Percentiles rank a stretch among this genome's conserved stretches.
Evolutionary conservation across 1,140 invertebrate species (phyloP).

Genomic region (Bombus balteatus): DNA sequence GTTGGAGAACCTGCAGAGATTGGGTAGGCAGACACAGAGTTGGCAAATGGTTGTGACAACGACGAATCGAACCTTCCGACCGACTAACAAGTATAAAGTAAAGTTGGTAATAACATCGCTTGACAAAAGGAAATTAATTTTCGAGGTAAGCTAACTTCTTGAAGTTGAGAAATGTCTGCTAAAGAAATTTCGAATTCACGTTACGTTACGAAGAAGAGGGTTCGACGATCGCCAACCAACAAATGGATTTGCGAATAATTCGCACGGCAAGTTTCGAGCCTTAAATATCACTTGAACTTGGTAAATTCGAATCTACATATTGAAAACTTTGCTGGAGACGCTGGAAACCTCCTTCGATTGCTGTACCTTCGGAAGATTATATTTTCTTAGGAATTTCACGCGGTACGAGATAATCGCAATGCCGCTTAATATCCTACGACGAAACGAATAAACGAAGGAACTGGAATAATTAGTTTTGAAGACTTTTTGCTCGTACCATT

Average conservation of each 20-base stretch:
- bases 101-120: background rate
- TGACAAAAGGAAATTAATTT: constrained; percentile 18
- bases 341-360: background rate
- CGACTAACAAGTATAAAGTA: background rate
- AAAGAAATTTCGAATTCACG: constrained; percentile 20
- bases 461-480: constrained; percentile 6
- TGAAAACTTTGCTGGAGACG: background rate
- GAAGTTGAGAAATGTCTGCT: background rate
- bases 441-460: background rate
- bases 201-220: background rate
- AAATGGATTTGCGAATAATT: constrained; percentile 26
- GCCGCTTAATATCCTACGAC: background rate
- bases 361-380: background rate
- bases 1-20: constrained; percentile 1
- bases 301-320: constrained; percentile 21
- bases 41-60: constrained; percentile 49
- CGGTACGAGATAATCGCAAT: background rate
- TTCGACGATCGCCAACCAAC: background rate
- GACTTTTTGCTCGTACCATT: too few relatives aligned
- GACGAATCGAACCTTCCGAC: constrained; percentile 5
- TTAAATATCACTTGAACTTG: constrained; percentile 37
- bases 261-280: background rate
- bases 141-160: background rate
- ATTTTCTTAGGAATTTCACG: background rate
- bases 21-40: background rate